phyloP scores from a whole-genome alignment of 2,888 invertebrate genomes.

The Matsumyia berberina region DNA sequence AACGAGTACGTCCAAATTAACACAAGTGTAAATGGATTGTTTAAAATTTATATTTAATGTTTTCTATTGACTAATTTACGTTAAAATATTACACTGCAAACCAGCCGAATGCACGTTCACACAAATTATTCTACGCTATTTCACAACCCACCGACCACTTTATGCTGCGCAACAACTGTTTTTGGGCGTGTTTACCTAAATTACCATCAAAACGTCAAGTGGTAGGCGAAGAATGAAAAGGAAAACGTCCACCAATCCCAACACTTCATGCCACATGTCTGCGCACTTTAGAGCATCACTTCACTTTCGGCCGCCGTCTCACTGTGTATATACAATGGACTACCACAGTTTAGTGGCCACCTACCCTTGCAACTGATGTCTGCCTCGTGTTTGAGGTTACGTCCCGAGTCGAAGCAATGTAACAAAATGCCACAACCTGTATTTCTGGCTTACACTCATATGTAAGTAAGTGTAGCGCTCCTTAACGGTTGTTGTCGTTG shows the following conservation, averaged over 20 bases:
- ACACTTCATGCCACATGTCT: constrained; percentile 48
- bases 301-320: constrained; percentile 30
- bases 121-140: neutral
- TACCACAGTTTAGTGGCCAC: constrained; percentile 36
- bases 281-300: constrained; percentile 49
- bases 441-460: constrained; percentile 10
- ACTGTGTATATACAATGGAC: constrained; percentile 29
- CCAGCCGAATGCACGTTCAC: constrained; percentile 1
- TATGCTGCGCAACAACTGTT: constrained; percentile 35
- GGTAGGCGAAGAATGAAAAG: constrained; percentile 22
- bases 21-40: no score
- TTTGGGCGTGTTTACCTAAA: constrained; percentile 54
- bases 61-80: neutral
- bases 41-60: no score
- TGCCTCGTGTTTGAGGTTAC: constrained; percentile 27
- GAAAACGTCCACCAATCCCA: constrained; percentile 51
- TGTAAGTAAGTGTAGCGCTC: constrained; percentile 11
- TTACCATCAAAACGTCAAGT: constrained; percentile 26
- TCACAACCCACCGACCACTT: constrained; percentile 10
- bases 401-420: constrained; percentile 23
- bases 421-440: constrained; percentile 25
- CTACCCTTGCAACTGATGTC: constrained; percentile 34
- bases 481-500: constrained; percentile 20
- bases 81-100: neutral
- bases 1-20: no score